Evolutionary conservation across 92 coral and sea anemone species (phyloP).

Genomic region (Phenganax marumi): DNA sequence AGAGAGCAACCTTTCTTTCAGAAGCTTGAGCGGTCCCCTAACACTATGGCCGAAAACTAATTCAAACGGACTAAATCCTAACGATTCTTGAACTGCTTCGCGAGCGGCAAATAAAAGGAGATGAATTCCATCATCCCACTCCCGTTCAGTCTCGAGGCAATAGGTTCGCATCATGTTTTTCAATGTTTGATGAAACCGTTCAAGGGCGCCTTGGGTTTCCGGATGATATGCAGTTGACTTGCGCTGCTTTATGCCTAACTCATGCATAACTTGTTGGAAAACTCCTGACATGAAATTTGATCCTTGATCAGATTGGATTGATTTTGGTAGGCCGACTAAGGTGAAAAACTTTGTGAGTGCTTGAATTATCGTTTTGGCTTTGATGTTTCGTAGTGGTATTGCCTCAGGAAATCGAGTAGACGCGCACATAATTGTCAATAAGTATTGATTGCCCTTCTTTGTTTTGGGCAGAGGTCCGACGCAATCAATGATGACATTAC

Average conservation of each 20-base stretch:
- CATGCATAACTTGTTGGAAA: slow-evolving; percentile 69
- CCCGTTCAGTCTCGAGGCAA: slow-evolving; percentile 39
- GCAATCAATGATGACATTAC: slow-evolving; percentile 47
- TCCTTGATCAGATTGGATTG: slow-evolving; percentile 68
- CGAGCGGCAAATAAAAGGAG: slow-evolving; percentile 45
- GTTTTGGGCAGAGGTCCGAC: slow-evolving; percentile 60
- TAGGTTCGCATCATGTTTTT: slow-evolving; percentile 52
- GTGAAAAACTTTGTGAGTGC: slow-evolving; percentile 58
- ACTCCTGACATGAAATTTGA: slow-evolving; percentile 62
- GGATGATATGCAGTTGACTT: slow-evolving; percentile 63
- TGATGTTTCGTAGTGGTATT: slow-evolving; percentile 57
- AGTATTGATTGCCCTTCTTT: slow-evolving; percentile 57
- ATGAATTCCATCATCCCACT: slow-evolving; percentile 56
- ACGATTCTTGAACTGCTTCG: slow-evolving; percentile 55
- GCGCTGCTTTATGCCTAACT: slow-evolving; percentile 48
- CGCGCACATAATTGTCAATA: slow-evolving; percentile 56
- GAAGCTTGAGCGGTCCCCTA: slow-evolving; percentile 59
- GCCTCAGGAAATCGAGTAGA: slow-evolving; percentile 47
- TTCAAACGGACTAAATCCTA: slow-evolving; percentile 62
- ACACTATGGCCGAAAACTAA: slow-evolving; percentile 60
- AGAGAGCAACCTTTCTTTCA: slow-evolving; percentile 52
- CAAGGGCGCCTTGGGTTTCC: slow-evolving; percentile 54
- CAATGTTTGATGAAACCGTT: slow-evolving; percentile 50
- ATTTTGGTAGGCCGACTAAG: slow-evolving; percentile 55
- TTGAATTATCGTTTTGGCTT: slow-evolving; percentile 50